Conservation (phyloP, 2,113 vertebrate genomes). For the Irena cyanogastra region DNA sequence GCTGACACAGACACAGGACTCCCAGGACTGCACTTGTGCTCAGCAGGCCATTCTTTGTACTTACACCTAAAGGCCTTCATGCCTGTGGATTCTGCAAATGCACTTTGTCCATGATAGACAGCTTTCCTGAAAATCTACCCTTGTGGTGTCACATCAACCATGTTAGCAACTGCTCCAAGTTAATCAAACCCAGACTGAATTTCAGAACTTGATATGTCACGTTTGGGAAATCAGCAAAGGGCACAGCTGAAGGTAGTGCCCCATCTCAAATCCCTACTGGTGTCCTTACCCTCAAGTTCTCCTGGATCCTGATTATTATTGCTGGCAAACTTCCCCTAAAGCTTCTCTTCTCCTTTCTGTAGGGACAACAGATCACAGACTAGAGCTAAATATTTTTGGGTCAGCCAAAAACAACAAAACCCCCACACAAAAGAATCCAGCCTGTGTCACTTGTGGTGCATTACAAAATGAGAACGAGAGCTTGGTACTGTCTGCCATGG, state of each 20-base stretch:
- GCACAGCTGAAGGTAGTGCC: neutral
- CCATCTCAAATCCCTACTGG: neutral
- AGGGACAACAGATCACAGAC: neutral
- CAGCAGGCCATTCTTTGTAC: neutral
- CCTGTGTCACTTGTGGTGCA: neutral
- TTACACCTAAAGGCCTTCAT: neutral
- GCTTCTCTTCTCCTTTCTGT: neutral
- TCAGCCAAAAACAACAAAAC: neutral
- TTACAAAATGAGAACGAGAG: neutral
- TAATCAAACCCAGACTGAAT: neutral
- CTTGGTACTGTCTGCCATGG: neutral
- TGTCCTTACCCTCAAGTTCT: neutral
- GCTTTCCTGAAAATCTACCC: neutral
- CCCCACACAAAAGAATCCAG: neutral
- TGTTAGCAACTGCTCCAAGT: neutral
- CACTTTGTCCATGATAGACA: neutral
- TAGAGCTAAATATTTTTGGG: neutral
- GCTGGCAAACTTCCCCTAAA: neutral
- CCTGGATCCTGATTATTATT: neutral
- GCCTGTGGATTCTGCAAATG: neutral
- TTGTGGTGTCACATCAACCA: neutral
- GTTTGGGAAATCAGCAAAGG: neutral
- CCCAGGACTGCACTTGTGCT: too few species aligned
- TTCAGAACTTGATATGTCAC: neutral
- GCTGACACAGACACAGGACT: accelerated